Evolutionary conservation across 1,140 invertebrate species (phyloP).

Genomic region (Lasaia peninsularis): DNA sequence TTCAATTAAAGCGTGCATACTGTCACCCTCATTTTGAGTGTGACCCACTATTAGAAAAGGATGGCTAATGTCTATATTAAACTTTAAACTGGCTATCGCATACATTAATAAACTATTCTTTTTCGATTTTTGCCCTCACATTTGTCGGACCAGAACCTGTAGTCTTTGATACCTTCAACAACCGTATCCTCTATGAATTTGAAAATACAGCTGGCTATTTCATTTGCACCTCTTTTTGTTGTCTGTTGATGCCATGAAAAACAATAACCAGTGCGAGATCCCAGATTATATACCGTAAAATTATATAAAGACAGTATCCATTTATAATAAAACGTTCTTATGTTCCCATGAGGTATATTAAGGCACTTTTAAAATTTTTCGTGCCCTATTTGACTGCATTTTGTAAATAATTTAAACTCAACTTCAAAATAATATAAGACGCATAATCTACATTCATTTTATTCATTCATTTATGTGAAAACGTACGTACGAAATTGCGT

Average conservation of each 20-base stretch:
- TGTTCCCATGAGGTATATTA: background rate
- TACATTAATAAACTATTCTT: slow-evolving; percentile 8
- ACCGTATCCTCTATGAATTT: slow-evolving; percentile 30
- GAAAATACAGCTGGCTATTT: slow-evolving; percentile 37
- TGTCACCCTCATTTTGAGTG: background rate
- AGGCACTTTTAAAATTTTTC: background rate
- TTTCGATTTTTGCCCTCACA: slow-evolving; percentile 18
- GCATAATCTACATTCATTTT: too few species aligned
- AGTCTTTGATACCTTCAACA: slow-evolving; percentile 16
- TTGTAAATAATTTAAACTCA: too few species aligned
- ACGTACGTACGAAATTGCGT: too few species aligned
- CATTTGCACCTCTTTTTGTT: slow-evolving; percentile 38
- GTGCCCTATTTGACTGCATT: too few species aligned
- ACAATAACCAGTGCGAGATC: slow-evolving; percentile 26
- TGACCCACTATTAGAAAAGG: background rate
- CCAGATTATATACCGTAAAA: slow-evolving; percentile 38
- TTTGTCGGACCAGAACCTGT: slow-evolving; percentile 19
- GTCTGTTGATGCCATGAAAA: slow-evolving; percentile 36
- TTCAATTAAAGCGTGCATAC: background rate
- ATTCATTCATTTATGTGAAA: too few species aligned
- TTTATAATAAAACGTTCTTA: slow-evolving; percentile 46
- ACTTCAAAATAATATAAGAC: too few species aligned
- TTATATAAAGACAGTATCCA: slow-evolving; percentile 39
- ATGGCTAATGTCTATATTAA: background rate
- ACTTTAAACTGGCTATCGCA: slow-evolving; percentile 1